phyloP scores from a whole-genome alignment of 2,888 invertebrate genomes.

The Antitype chi region DNA sequence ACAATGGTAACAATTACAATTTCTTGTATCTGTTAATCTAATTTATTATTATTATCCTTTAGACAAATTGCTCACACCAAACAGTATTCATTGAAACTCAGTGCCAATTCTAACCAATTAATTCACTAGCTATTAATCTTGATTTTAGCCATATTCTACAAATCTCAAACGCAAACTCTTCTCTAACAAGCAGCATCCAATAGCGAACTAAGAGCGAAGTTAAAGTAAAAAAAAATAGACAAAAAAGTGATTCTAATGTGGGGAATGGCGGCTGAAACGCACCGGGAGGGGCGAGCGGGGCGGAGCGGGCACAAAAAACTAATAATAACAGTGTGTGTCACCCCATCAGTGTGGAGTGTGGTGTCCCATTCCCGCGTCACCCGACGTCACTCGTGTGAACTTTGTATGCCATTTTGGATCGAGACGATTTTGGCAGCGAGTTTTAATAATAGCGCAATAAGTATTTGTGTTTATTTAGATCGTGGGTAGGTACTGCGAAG shows the following conservation, averaged over 20 bases:
- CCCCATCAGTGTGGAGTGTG: conserved; percentile 85
- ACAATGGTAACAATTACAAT: conserved; percentile 51
- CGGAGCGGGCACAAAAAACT: conserved; percentile 88
- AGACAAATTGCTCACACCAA: conserved; percentile 25
- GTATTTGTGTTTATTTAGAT: conserved; percentile 55
- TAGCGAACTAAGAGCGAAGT: conserved; percentile 68
- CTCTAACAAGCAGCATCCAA: conserved; percentile 42
- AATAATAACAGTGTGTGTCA: conserved; percentile 89
- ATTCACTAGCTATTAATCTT: conserved; percentile 14
- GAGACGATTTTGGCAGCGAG: conserved; percentile 68
- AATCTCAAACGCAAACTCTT: conserved; percentile 27
- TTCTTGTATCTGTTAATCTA: conserved; percentile 16
- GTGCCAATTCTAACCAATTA: conserved; percentile 44
- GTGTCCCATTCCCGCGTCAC: conserved; percentile 82
- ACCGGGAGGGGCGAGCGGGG: conserved; percentile 77
- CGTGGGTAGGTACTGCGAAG: conserved; percentile 35
- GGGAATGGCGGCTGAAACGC: conserved; percentile 84
- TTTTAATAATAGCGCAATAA: conserved; percentile 67
- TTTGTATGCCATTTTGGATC: conserved; percentile 82
- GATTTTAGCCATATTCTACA: conserved; percentile 30
- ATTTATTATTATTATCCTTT: conserved; percentile 22
- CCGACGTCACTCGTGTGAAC: conserved; percentile 82
- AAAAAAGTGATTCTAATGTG: conserved; percentile 84
- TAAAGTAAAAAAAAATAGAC: conserved; percentile 76
- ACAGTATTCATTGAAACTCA: conserved; percentile 22